Evolutionary conservation across 2,888 invertebrate genomes (phyloP).

Genomic region (Rotaria socialis): DNA sequence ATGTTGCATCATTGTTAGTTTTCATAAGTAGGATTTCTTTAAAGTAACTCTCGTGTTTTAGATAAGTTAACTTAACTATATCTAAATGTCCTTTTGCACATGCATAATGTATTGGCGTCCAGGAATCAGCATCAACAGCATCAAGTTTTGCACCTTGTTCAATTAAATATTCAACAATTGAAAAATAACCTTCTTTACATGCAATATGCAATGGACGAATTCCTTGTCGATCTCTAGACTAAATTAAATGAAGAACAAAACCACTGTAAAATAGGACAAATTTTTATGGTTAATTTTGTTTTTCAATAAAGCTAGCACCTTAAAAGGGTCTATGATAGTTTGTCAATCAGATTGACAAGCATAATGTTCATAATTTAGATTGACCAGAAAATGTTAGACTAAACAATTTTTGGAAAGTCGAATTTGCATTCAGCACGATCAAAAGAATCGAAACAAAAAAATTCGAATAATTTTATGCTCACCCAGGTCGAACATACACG

Average conservation of each 20-base stretch:
- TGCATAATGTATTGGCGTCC: neutral
- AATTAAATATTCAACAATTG: neutral
- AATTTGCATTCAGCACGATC: too few relatives aligned
- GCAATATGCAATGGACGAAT: slow-evolving; percentile 25
- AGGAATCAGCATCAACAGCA: neutral
- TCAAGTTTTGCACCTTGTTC: neutral
- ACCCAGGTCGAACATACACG: too few relatives aligned
- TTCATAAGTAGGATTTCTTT: neutral
- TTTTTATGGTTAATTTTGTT: too few relatives aligned
- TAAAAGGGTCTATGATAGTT: too few relatives aligned
- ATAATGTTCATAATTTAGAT: too few relatives aligned
- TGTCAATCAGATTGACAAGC: too few relatives aligned
- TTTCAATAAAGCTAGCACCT: too few relatives aligned
- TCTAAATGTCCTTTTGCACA: neutral
- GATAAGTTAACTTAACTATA: neutral
- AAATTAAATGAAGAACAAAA: neutral
- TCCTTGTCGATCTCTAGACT: neutral
- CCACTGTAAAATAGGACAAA: too few relatives aligned
- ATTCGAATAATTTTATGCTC: too few relatives aligned
- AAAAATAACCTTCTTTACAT: slow-evolving; percentile 8
- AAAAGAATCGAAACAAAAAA: too few relatives aligned
- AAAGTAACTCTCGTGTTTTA: neutral
- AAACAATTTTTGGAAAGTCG: too few relatives aligned
- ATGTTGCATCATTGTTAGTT: neutral
- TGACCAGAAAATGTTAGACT: too few relatives aligned